phyloP scores from a whole-genome alignment of 2,113 vertebrate genomes.

The Platysternon megacephalum region DNA sequence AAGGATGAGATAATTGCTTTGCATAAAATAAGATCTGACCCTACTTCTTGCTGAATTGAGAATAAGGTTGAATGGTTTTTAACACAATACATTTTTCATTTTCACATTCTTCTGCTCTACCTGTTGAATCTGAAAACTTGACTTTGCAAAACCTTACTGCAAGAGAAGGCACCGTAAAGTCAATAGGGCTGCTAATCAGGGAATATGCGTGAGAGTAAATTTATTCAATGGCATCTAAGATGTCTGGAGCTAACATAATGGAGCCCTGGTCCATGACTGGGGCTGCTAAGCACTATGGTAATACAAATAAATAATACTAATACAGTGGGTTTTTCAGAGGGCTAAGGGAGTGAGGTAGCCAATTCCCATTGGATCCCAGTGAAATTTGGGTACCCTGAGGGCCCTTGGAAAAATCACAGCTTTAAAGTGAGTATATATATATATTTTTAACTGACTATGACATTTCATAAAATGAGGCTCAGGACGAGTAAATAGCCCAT shows the following conservation, averaged over 20 bases:
- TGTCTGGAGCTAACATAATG: background rate
- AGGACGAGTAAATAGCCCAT: background rate
- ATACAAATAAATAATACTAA: background rate
- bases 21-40: background rate
- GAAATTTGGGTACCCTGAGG: background rate
- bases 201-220: background rate
- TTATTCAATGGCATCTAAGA: background rate
- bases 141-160: background rate
- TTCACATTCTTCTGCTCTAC: background rate
- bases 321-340: background rate
- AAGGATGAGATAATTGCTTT: background rate
- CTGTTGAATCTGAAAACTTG: background rate
- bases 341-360: background rate
- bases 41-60: background rate
- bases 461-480: background rate
- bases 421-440: background rate
- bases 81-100: background rate
- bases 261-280: too few relatives aligned
- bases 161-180: background rate
- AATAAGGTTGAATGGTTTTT: background rate
- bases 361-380: background rate
- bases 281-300: background rate
- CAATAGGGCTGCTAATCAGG: background rate
- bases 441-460: background rate
- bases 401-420: background rate